Evolutionary conservation across 2,888 invertebrate genomes (phyloP), one percentile per base, ranked within the genome.

Genomic region (Sesia apiformis): DNA sequence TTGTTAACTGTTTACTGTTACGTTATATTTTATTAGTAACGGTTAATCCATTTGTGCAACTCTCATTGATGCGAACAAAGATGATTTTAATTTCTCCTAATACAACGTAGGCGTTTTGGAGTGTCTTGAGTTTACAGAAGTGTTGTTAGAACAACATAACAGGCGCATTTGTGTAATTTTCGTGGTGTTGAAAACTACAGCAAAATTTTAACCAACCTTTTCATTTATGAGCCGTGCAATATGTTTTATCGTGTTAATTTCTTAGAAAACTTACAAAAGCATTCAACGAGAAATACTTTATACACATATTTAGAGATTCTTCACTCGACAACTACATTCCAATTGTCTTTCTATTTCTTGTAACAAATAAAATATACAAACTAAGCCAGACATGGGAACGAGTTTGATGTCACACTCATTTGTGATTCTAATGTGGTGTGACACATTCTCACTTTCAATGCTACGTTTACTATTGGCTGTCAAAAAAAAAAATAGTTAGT

Each of bases 391-490:
- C 6, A 50, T 50, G 50, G 39, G 56, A 72, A 67, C 68, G 53
- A 57, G 69, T 71, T 66, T 63, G 56, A 56, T 55, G 55, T 55
- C 56, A 57, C 60, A 62, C 73, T 58, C 60, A 62, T 73, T 72
- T 70, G 66, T 65, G 58, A 69, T 65, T 64, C 64, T 70, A 76
- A 78, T 78, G 60, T 59, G 58, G 59, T 64, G 63, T 66, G 71
- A 73, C 70, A 69, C 63, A 64, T 64, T 64, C 65, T 77, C 72
- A 69, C 76, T 78, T 77, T 76, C 76, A 59, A 67, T 69, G 59
- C 63, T 61, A 62, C 57, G 57, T 63, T 63, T 70, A 65, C 60
- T 60, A 61, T 58, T 55, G 56, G 55, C 50, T 50, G 39, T 39
- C 50, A 38, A n/a, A 50, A 5, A 50, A 8, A 6, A 23, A 50